Base-by-base conservation (phyloP, 2,113 vertebrate genomes). In the Carollia perspicillata region DNA sequence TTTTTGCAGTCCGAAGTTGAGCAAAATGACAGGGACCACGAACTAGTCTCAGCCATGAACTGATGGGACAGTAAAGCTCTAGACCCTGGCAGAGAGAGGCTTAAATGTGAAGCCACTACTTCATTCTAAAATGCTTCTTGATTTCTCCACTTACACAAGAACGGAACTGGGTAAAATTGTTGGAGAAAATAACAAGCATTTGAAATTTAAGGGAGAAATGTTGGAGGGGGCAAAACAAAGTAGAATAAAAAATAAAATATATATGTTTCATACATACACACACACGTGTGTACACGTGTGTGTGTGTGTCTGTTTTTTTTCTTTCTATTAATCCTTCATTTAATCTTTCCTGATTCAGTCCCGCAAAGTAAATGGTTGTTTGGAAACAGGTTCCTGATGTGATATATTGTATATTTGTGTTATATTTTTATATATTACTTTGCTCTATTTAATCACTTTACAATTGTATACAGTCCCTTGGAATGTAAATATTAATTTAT, bases 401-500 rank as follows among this genome's bases (percentile, higher is more conserved):
- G 83, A 40, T 51, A 68, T 35, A 84, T 63, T 60, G 22, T 26
- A 44, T 7, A 69, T 75, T 77, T 90, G 13, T 28, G 17, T n/a
- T 55, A 9, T n/a, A n/a, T 30, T 77, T 47, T 55, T 5, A 58
- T 23, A 30, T 42, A 75, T 40, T 80, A 49, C 44, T 81, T 93
- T 85, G 4, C 17, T 84, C 9, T 63, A 33, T 77, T 30, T 65
- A 84, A 75, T 94, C 37, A 58, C 37, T 94, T 90, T 83, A 66
- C 85, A 37, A 53, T 17, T 90, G 5, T 75, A 1, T 60, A 69
- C 1, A 74, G 20, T 47, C 28, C 20, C 47, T 88, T 37, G 16
- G n/a, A 71, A 89, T 37, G 12, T 65, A 95, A 89, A 79, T 90
- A 93, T 91, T 92, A 94, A 95, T 96, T 94, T 94, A 94, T 84